Percentiles rank a stretch among this genome's conserved stretches.
Evolutionary conservation across 2,113 vertebrate species (phyloP).

Genomic region (Centrocercus urophasianus): DNA sequence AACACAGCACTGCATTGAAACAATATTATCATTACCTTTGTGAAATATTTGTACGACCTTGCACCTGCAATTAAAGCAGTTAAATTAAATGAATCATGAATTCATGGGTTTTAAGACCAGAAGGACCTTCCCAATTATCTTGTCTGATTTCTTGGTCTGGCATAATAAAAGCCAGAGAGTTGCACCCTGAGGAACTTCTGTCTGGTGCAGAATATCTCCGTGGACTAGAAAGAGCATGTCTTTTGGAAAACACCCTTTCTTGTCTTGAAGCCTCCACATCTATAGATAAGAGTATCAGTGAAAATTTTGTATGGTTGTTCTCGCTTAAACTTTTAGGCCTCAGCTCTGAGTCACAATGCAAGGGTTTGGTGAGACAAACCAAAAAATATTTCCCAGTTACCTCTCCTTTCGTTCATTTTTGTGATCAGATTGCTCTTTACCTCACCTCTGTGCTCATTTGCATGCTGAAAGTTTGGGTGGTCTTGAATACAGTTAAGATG

Average conservation of each 20-base stretch:
- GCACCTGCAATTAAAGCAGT: background rate
- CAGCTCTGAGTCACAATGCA: background rate
- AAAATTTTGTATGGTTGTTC: background rate
- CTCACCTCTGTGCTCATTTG: background rate
- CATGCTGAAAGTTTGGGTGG: background rate
- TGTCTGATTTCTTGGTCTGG: background rate
- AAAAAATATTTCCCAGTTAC: background rate
- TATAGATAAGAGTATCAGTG: background rate
- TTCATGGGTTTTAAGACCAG: background rate
- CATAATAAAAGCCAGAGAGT: background rate
- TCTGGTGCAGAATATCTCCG: background rate
- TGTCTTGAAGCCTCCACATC: background rate
- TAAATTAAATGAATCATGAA: background rate
- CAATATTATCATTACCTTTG: background rate
- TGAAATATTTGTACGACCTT: background rate
- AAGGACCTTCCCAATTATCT: slow-evolving; percentile 2
- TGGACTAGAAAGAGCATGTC: background rate
- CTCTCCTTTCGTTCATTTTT: background rate
- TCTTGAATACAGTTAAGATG: background rate
- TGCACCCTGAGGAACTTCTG: background rate
- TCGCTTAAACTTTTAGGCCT: background rate
- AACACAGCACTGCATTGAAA: background rate
- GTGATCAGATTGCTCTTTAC: background rate
- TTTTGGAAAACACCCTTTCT: background rate
- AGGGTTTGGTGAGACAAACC: background rate